Base-by-base conservation (phyloP, 2,797 vertebrate genomes). In the Tokudaia tokunoshimensis region DNA sequence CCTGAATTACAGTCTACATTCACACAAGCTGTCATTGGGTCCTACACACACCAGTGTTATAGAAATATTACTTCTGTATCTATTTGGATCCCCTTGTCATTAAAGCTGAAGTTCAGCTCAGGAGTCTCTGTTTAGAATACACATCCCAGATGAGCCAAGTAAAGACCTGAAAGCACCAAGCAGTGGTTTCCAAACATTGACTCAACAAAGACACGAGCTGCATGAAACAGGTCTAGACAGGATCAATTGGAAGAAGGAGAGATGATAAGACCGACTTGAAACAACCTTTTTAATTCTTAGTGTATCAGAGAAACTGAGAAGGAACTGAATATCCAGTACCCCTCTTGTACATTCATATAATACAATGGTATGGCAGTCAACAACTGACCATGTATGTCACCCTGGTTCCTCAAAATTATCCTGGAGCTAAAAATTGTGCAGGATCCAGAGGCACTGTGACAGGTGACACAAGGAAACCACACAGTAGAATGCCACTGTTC, bases 1-100 rank as follows among this genome's bases (percentile, higher is more conserved):
- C 44, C 44, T 47, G 24, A 78, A 6, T 72, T 29, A 59, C 15
- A 92, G 72, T 59, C 37, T 76, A 17, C 29, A 76, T 94, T 70
- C 63, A 91, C 55, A 75, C 26, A 74, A 78, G 31, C 37, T 26
- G 10, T 6, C n/a, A 3, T 8, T 37, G 0, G 52, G 50, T 63
- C 87, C 65, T 59, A 7, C 26, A 41, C 2, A 89, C 26, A 61
- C 0, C 2, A 6, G 65, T 37, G 17, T 20, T 78, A 20, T 13
- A 93, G 72, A 70, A 85, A 15, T 15, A 29, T 7, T 22, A 34
- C 34, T 91, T 55, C 19, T 61, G 19, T 26, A 14, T 63, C 84
- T 81, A 59, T 10, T 1, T 52, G 22, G 90, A 57, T 89, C 7
- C 52, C 13, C 26, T 26, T 15, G 12, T 11, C 3, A 63, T 29